Evolutionary conservation across 2,888 invertebrate genomes (phyloP).

Genomic region (Gisinianus flammeolus): DNA sequence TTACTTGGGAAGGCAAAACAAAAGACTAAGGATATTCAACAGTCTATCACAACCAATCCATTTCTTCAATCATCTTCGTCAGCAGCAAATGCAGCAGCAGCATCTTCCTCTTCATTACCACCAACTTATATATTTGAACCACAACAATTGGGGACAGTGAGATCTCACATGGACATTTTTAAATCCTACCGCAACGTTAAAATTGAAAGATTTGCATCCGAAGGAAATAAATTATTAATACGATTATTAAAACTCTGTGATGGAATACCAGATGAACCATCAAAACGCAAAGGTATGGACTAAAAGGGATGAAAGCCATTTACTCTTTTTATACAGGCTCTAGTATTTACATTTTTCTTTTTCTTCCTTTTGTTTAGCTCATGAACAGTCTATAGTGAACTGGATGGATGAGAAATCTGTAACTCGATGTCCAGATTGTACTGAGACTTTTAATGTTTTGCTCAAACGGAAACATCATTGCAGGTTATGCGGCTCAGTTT

Average conservation of each 20-base stretch:
- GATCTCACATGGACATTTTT: constrained; percentile 76
- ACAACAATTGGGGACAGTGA: constrained; percentile 64
- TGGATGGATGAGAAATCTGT: constrained; percentile 94
- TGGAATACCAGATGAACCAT: constrained; percentile 34
- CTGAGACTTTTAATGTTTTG: constrained; percentile 83
- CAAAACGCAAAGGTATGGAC: constrained; percentile 32
- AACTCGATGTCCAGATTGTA: constrained; percentile 88
- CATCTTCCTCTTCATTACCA: not conserved
- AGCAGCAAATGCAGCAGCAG: not conserved
- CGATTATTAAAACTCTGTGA: constrained; percentile 88
- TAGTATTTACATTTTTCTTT: not conserved
- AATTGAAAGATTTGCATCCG: constrained; percentile 86
- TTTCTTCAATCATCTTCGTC: constrained; percentile 23
- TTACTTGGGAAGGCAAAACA: constrained; percentile 55
- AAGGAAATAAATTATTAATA: constrained; percentile 94
- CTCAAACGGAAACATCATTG: constrained; percentile 92
- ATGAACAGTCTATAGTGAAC: constrained; percentile 75
- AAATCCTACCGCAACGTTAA: constrained; percentile 71
- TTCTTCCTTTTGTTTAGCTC: constrained; percentile 62
- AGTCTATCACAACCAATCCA: constrained; percentile 39
- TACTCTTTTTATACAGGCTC: not conserved
- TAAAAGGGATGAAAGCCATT: not conserved
- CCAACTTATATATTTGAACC: constrained; percentile 53
- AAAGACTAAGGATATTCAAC: constrained; percentile 46
- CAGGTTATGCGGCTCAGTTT: constrained; percentile 88